These are phyloP conservation scores for Microctenopoma stevenorrisi DNA, from an alignment of 2,797 vertebrate species.

Conservation along the genomic window DNA sequence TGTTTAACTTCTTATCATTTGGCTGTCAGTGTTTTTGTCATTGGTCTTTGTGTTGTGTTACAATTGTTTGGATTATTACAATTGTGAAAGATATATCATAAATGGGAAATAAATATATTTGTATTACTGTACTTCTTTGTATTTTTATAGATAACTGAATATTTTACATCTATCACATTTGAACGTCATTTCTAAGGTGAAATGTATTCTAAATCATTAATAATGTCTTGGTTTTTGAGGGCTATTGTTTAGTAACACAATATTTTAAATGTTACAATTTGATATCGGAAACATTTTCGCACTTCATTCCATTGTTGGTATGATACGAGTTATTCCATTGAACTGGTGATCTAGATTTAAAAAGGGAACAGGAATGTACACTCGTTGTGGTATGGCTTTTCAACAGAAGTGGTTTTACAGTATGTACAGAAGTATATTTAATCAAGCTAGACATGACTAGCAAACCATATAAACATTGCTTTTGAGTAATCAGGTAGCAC, in stretches of 20 bases:
- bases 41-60: conserved; percentile 87
- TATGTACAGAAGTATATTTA: conserved; percentile 79
- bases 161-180: conserved; percentile 83
- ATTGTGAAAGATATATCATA: conserved; percentile 86
- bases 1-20: conserved; percentile 81
- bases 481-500: conserved; percentile 87
- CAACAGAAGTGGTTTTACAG: conserved; percentile 64
- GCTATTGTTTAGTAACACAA: conserved; percentile 79
- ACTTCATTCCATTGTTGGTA: conserved; percentile 73
- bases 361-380: conserved; percentile 65
- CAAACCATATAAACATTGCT: conserved; percentile 80
- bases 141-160: conserved; percentile 89
- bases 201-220: conserved; percentile 80
- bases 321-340: conserved; percentile 61
- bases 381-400: conserved; percentile 66
- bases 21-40: conserved; percentile 84
- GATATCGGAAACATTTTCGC: conserved; percentile 74
- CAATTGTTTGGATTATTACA: conserved; percentile 82
- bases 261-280: conserved; percentile 82
- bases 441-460: conserved; percentile 75
- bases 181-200: conserved; percentile 78
- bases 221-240: conserved; percentile 81
- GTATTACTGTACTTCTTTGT: conserved; percentile 89
- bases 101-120: conserved; percentile 91
- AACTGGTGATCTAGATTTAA: conserved; percentile 62